Evolutionary conservation across 2,888 invertebrate genomes (phyloP), one percentile per base, ranked within the genome.

Genomic region (Sinotaia quadrata): DNA sequence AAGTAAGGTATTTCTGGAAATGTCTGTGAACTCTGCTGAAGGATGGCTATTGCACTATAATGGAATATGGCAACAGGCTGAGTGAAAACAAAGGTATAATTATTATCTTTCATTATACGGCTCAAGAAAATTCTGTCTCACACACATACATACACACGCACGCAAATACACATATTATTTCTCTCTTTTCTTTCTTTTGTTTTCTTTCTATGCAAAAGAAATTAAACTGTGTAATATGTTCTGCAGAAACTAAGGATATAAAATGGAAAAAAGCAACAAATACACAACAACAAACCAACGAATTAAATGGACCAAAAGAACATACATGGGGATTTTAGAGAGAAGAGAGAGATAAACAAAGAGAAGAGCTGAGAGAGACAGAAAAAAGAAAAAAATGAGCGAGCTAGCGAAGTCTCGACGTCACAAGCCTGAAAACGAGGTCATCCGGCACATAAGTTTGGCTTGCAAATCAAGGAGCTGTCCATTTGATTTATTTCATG

Each of bases 391-490:
- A 24, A 36, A 7, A 18, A 2, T 10, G 31, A n/a, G n/a, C n/a
- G n/a, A n/a, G n/a, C n/a, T n/a, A n/a, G n/a, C n/a, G n/a, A n/a
- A n/a, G n/a, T n/a, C n/a, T n/a, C n/a, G n/a, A n/a, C n/a, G n/a
- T n/a, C n/a, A n/a, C 41, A 12, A 12, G 15, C 41, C 18, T 41
- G 54, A 31, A n/a, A 54, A 54, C 10, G 54, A 54, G 54, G 54
- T 54, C 54, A 54, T n/a, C 54, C 31, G 54, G 54, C 54, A 54
- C 54, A 54, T 54, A 54, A 36, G 65, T 65, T 56, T 56, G 65
- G 65, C 65, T 65, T 65, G 65, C 65, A 65, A 65, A 65, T 65
- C 52, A 52, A 37, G 54, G 65, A 4, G 56, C 65, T 65, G 65
- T 56, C 65, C 44, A 41, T 31, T 65, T 65, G 65, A 65, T 65